Percentiles rank a stretch among this genome's conserved stretches.
Evolutionary conservation across 2,797 vertebrate genomes (phyloP).

Genomic region (Peromyscus melanophrys): DNA sequence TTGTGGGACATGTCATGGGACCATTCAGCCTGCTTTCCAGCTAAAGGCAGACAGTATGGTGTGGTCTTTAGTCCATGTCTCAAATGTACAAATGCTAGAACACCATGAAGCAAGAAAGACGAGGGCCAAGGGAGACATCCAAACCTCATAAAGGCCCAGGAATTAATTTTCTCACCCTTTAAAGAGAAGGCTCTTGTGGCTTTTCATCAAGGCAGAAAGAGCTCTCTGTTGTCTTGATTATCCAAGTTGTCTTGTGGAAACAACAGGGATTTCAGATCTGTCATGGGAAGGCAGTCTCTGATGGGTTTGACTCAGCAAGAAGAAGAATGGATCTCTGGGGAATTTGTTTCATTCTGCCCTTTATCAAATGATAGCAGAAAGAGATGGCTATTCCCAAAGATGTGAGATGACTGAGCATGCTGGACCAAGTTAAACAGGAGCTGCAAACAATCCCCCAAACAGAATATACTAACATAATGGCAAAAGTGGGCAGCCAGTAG

Average conservation of each 20-base stretch:
- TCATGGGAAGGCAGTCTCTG: neutral
- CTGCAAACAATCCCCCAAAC: neutral
- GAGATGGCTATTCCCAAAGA: neutral
- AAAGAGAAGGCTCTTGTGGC: neutral
- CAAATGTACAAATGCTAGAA: neutral
- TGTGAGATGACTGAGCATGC: neutral
- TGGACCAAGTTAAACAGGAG: neutral
- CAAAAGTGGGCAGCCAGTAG: neutral
- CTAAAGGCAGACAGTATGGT: neutral
- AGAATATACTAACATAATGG: neutral
- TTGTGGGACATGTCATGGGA: neutral
- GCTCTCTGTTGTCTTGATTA: constrained; percentile 36
- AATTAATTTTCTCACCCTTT: constrained; percentile 49
- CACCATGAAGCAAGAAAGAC: neutral
- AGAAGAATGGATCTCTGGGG: neutral
- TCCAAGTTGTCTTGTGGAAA: neutral
- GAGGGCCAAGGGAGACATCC: neutral
- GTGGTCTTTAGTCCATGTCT: neutral
- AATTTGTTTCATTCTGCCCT: constrained; percentile 31
- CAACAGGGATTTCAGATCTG: neutral
- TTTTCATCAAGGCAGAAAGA: neutral
- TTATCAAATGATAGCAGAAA: neutral
- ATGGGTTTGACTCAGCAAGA: neutral
- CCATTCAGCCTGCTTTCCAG: neutral
- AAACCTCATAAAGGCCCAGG: neutral